These are phyloP conservation scores for Barnardius zonarius DNA, from an alignment of 2,113 vertebrate genomes.

Conservation along the genomic window DNA sequence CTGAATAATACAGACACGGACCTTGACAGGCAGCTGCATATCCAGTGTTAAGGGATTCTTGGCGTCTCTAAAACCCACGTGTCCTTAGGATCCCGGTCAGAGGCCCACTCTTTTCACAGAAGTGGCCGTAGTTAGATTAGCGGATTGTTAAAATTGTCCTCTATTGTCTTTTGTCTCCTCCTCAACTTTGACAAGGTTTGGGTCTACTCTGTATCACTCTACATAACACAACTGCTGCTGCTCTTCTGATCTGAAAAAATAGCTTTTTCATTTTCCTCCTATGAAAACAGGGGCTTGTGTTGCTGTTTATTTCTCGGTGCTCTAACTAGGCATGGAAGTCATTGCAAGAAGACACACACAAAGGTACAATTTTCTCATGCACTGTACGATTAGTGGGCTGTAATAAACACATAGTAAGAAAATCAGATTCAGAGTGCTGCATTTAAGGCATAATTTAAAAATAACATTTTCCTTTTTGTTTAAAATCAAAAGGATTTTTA, in stretches of 20 bases:
- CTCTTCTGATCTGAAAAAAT: not conserved
- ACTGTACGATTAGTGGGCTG: not conserved
- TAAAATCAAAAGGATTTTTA: slow-evolving; percentile 41
- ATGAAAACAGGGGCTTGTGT: not conserved
- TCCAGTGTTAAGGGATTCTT: not conserved
- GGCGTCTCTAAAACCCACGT: not conserved
- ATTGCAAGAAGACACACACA: not conserved
- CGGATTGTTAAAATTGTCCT: not conserved
- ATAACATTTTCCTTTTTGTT: not conserved
- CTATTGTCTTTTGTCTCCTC: not conserved
- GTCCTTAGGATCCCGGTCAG: not conserved
- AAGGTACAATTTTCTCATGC: not conserved
- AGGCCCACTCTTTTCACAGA: not conserved
- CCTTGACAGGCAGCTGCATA: not conserved
- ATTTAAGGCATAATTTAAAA: slow-evolving; percentile 33
- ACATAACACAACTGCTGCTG: not conserved
- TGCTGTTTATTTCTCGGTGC: not conserved
- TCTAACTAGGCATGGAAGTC: not conserved
- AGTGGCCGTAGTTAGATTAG: not conserved
- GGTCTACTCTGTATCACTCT: not conserved
- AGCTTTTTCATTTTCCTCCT: not conserved
- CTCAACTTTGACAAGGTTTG: not conserved
- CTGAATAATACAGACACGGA: not conserved
- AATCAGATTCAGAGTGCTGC: not conserved
- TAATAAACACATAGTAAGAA: slow-evolving; percentile 37